Conservation (phyloP, 2,888 invertebrate genomes). For the Margaritifera margaritifera region DNA sequence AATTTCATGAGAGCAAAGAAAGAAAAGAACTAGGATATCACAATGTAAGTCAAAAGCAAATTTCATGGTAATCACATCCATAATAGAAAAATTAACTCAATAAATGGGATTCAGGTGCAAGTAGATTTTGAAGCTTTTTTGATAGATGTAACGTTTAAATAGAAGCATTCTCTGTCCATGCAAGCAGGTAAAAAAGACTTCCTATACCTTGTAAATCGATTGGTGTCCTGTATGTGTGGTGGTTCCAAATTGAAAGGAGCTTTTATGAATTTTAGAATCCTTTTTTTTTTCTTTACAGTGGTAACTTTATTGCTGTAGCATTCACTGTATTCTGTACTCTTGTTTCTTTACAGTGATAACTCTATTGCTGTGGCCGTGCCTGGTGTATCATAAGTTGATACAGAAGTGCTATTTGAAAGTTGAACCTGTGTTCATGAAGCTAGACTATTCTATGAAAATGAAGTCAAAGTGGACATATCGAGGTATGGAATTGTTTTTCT, state of each 20-base stretch:
- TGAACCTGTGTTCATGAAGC: slow-evolving; percentile 66
- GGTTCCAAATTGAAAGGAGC: background rate
- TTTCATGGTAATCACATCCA: too few species aligned
- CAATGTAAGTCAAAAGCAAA: too few species aligned
- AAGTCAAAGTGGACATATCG: slow-evolving; percentile 44
- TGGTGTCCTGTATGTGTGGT: background rate
- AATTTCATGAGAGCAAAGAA: too few species aligned
- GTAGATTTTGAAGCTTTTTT: too few species aligned
- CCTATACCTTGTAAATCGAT: too few species aligned
- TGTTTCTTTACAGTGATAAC: slow-evolving; percentile 58
- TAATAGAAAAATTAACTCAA: too few species aligned
- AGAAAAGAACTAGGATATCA: too few species aligned
- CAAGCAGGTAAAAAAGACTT: background rate
- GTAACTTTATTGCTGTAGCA: slow-evolving; percentile 63
- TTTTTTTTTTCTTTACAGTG: slow-evolving; percentile 56
- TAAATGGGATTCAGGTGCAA: too few species aligned
- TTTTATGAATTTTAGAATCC: background rate
- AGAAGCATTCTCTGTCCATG: too few species aligned
- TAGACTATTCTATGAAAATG: slow-evolving; percentile 59
- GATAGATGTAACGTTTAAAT: too few species aligned
- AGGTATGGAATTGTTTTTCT: slow-evolving; percentile 3
- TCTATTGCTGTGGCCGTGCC: slow-evolving; percentile 61
- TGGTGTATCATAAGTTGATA: slow-evolving; percentile 64
- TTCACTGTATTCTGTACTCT: too few species aligned
- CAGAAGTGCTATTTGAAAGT: slow-evolving; percentile 57